Evolutionary conservation across 2,113 vertebrate species (phyloP).

Genomic region (Pipra filicauda): DNA sequence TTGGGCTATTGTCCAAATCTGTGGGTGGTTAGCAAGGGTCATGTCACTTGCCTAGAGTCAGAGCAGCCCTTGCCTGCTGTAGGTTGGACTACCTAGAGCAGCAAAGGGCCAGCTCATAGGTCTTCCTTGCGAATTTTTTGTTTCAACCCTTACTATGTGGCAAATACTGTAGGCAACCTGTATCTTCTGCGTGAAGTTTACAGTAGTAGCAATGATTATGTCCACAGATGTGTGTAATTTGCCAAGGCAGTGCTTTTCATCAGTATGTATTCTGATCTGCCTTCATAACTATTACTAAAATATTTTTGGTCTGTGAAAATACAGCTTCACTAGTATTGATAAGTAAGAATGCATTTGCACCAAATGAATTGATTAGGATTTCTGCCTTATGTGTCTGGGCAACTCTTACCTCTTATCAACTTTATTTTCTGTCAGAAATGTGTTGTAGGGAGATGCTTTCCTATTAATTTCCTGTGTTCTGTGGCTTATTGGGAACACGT

Average conservation of each 20-base stretch:
- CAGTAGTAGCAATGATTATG: background rate
- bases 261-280: background rate
- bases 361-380: background rate
- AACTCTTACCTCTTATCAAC: background rate
- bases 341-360: background rate
- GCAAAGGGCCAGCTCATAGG: background rate
- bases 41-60: background rate
- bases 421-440: background rate
- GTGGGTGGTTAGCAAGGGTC: background rate
- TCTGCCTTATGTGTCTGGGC: background rate
- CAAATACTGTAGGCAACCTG: background rate
- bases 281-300: background rate
- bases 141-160: background rate
- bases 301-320: background rate
- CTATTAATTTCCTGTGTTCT: slow-evolving; percentile 20
- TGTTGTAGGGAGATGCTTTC: background rate
- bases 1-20: background rate
- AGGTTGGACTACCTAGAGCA: background rate
- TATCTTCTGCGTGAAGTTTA: background rate
- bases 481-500: background rate
- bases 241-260: background rate
- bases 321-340: background rate
- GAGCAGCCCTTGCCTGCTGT: background rate
- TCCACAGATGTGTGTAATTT: background rate
- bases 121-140: background rate